Evolutionary conservation across 2,113 vertebrate species (phyloP), one percentile per base, ranked within the genome.

Genomic region (Myanophis thanlyinensis): DNA sequence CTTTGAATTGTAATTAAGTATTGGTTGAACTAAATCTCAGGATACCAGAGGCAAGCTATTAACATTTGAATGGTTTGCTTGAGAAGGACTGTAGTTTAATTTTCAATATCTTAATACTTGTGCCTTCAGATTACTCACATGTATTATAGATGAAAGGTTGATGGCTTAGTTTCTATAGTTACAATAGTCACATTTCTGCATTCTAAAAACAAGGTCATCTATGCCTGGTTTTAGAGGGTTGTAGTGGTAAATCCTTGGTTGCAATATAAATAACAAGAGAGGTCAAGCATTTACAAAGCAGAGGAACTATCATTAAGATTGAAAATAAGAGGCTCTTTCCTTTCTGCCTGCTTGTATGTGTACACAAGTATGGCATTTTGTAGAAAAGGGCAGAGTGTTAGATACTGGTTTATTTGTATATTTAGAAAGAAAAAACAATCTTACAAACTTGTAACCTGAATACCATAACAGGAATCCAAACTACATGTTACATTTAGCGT

Each of bases 71-170:
- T 97, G 92, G 85, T 89, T 96, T 95, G 62, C 53, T 86, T 90
- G 84, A 89, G 67, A 87, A 85, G 92, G 89, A 35, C 95, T 92
- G 93, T 94, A 94, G 85, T 94, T 95, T 91, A 48, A 90, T 95
- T 95, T 95, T 90, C 94, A 89, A 18, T 96, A 92, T 93, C 62
- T 44, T 9, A 48, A 87, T 91, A 94, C 93, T 94, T 93, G 25
- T 92, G 94, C 92, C 87, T 90, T 93, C 90, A 91, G 93, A 93
- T 86, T 62, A 91, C 88, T 91, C 27, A 20, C 73, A 95, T 97
- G 94, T 93, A 96, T 96, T 94, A 95, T 96, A 97, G 95, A 97
- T 96, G 93, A 93, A 95, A 93, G 73, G 11, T 88, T 94, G n/a
- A 93, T 90, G 93, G 80, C 94, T 95, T 86, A 90, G 44, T 89